Base-by-base conservation (phyloP, 2,888 invertebrate genomes). In the Microplitis deprimator region DNA sequence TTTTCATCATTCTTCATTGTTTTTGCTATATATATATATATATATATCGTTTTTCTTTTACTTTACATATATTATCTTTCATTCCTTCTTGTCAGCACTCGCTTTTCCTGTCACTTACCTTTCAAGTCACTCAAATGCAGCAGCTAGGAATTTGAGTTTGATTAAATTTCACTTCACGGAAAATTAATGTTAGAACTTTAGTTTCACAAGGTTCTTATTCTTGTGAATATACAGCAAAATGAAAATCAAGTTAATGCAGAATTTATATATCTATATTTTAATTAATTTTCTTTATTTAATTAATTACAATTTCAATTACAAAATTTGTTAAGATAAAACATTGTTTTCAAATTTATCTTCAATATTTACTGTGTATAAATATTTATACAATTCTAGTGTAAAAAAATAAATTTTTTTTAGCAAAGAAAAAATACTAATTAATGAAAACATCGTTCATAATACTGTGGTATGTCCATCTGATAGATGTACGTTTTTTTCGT, bases 101-200 rank as follows among this genome's bases (percentile, higher is more conserved):
- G 50, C 50, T 50, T 50, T 50, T 50, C 50, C 13, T 50, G 50
- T 50, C 50, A 50, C 50, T 50, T 50, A 4, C 50, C 50, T 50
- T 50, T 61, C 50, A 60, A 60, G 68, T 72, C 62, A 61, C 40
- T 38, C 61, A 40, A 72, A 39, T 61, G 62, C 40, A 72, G n/a
- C 67, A 41, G 50, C 50, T 13, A 20, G 60, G 38, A 74, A 68
- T 65, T 74, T 68, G 67, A 68, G 67, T 60, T 72, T 74, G 74
- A 74, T 74, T 74, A 68, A 74, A 74, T 74, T 74, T 13, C 59
- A 68, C 60, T 72, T 61, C 17, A 61, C 39, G 39, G 62, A 62
- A 72, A 62, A 72, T 72, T 72, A 72, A 72, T 61, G 71, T 72
- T 60, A 62, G 8, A 72, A 61, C 50, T 71, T 61, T 70, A 40